Evolutionary conservation across 2,113 vertebrate genomes (phyloP).

Genomic region (Anarhynchus alexandrinus): DNA sequence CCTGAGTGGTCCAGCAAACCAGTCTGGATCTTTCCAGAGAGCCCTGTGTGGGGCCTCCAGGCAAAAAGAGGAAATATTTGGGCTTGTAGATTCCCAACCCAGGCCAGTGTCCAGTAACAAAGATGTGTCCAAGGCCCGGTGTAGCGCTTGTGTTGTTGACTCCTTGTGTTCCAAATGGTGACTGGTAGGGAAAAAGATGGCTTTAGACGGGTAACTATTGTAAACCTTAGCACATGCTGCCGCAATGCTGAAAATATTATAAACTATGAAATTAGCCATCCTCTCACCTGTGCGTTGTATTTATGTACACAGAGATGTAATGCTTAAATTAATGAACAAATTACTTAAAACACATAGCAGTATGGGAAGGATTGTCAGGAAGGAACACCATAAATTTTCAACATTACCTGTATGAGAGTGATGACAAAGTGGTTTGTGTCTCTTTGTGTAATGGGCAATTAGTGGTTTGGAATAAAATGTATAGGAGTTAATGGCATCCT

Average conservation of each 20-base stretch:
- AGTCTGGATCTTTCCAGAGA: not conserved
- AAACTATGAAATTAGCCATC: not conserved
- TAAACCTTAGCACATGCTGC: not conserved
- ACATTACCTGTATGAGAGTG: not conserved
- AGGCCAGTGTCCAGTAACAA: not conserved
- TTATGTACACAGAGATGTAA: not conserved
- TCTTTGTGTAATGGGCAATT: not conserved
- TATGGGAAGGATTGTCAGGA: not conserved
- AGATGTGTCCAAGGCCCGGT: not conserved
- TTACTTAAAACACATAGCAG: not conserved
- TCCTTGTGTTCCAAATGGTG: not conserved
- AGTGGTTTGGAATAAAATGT: not conserved
- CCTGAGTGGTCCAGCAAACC: not conserved
- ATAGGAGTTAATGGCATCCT: not conserved
- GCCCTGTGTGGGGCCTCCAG: not conserved
- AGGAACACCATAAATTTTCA: not conserved
- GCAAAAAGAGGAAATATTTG: not conserved
- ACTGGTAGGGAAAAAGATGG: not conserved
- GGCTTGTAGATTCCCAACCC: not conserved
- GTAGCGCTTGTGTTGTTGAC: fast-evolving
- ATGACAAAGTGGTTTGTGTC: not conserved
- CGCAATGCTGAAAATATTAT: not conserved
- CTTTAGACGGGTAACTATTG: not conserved
- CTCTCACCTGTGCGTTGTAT: not conserved
- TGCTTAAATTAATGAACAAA: not conserved